These are phyloP conservation scores for Lysandra coridon DNA, from an alignment of 2,888 invertebrate species.

Conservation along the genomic window DNA sequence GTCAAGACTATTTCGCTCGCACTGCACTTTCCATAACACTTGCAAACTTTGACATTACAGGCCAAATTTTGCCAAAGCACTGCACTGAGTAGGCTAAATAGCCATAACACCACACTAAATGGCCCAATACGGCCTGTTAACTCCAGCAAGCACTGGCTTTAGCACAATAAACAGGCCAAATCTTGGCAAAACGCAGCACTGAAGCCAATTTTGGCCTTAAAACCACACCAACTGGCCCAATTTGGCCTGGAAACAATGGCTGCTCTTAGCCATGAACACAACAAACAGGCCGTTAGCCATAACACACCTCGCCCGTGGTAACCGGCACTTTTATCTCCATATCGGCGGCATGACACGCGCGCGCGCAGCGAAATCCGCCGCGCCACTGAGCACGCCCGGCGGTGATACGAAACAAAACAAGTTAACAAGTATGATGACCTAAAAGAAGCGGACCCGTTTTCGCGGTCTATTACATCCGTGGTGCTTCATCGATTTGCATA, in stretches of 20 bases:
- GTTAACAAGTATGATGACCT: not conserved
- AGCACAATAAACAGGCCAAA: not conserved
- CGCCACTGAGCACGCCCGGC: slow-evolving; percentile 55
- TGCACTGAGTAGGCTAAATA: not conserved
- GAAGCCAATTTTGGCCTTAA: not conserved
- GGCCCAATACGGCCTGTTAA: not conserved
- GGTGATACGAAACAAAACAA: slow-evolving; percentile 6
- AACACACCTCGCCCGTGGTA: slow-evolving; percentile 16
- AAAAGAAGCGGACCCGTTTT: not conserved
- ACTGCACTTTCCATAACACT: not conserved
- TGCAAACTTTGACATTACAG: slow-evolving; percentile 14
- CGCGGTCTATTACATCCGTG: slow-evolving; percentile 15
- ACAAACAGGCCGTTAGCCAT: not conserved
- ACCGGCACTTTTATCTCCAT: slow-evolving; percentile 21
- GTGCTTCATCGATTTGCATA: not conserved
- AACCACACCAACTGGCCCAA: not conserved
- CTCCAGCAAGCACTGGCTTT: no score
- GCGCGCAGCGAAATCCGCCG: slow-evolving; percentile 65
- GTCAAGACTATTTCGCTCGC: slow-evolving; percentile 63
- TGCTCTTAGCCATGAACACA: not conserved
- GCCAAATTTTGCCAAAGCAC: not conserved
- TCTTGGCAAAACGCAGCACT: not conserved
- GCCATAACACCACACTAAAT: not conserved
- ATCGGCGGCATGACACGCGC: slow-evolving; percentile 60
- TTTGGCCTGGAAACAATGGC: not conserved